Evolutionary conservation across 2,888 invertebrate species (phyloP), one percentile per base, ranked within the genome.

Genomic region (Sipha maydis): DNA sequence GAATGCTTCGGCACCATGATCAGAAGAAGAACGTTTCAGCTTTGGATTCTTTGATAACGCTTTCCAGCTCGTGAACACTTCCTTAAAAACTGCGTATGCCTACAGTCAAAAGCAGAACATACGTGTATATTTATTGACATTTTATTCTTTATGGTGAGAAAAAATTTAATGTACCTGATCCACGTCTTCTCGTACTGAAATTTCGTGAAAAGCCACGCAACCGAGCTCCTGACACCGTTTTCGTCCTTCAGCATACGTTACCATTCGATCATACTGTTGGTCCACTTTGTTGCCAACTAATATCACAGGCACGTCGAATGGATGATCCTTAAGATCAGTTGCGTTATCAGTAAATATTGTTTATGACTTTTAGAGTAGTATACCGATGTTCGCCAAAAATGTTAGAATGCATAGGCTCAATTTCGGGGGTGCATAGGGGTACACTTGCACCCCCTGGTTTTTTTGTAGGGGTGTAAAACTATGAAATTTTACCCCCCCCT

Each of bases 211-310:
- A 90, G 95, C 95, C 31, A 95, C 95, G 91, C 96, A 96, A 89
- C 96, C 95, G 89, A 96, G 95, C 92, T 96, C 96, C 91, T 95
- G 94, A 91, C 95, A 95, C 77, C 96, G 93, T 17, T 94, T 93
- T 91, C 95, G 94, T 1, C 96, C 96, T 91, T 96, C 96, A 90
- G 95, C 95, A 0, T 94, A 92, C 77, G 93, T 93, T n/a, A 96
- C 95, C 96, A 97, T 96, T 89, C 97, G 93, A 92, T 97, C 97
- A 2, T 95, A 95, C 1, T 93, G 92, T 92, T 96, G 95, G 92
- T 97, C 97, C 31, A 93, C 94, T 92, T 97, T 96, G 91, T 97
- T 97, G 19, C 95, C 97, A 21, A 97, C 96, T 90, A 97, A 93
- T 80, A 96, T 94, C 34, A 97, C 96, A 0, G 96, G 96, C 0